These are phyloP conservation scores for Beroe forskalii DNA, from an alignment of 37 sponge, comb jelly and placozoan genomes.

Conservation along the genomic window DNA sequence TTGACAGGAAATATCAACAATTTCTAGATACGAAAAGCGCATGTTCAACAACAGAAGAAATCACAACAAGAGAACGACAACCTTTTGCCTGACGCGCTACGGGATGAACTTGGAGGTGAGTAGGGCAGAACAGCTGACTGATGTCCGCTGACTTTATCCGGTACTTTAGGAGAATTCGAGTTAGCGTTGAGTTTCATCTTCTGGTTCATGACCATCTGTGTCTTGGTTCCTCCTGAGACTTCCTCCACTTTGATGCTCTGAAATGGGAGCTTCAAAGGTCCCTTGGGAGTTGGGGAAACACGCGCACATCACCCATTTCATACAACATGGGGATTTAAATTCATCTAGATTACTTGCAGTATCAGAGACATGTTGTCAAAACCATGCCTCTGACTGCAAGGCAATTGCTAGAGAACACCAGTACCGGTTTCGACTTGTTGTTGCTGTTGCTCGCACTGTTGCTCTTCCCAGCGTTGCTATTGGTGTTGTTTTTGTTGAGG, in stretches of 20 bases:
- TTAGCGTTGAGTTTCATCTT: constrained; percentile 56
- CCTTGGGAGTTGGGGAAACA: too few species aligned
- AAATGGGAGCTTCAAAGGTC: too few species aligned
- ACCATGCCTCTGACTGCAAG: not conserved
- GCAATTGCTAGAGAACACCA: not conserved
- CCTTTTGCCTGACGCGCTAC: not conserved
- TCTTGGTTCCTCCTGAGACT: not conserved
- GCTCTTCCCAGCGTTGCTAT: not conserved
- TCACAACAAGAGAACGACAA: too few species aligned
- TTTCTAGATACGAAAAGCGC: too few species aligned
- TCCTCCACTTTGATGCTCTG: not conserved
- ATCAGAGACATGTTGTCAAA: not conserved
- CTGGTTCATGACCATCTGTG: constrained; percentile 49
- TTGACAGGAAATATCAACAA: too few species aligned
- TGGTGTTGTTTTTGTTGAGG: not conserved
- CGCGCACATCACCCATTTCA: too few species aligned
- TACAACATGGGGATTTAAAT: too few species aligned
- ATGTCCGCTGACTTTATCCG: not conserved
- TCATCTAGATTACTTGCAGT: not conserved
- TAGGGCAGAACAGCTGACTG: not conserved
- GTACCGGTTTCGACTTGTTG: not conserved
- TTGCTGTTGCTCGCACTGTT: too few species aligned
- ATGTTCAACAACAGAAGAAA: too few species aligned
- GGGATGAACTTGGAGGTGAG: not conserved
- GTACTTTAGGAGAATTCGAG: constrained; percentile 42